A percentile compares a stretch with the other conserved stretches of the same genome.
These are phyloP conservation scores for Oreohelix idahoensis DNA, from an alignment of 1,140 invertebrate species.

Conservation along the genomic window DNA sequence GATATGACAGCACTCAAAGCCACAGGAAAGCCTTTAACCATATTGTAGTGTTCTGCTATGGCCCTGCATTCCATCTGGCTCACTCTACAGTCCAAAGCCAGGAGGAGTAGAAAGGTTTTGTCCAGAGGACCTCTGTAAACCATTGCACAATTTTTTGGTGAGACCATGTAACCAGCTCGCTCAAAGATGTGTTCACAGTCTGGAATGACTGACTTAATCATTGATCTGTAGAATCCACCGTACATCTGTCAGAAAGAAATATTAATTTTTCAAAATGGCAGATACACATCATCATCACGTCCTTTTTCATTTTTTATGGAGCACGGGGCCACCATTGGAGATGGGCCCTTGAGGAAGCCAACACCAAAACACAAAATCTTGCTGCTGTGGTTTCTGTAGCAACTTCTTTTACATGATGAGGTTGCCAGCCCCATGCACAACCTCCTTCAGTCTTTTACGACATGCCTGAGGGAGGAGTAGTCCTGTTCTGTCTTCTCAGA, in stretches of 20 bases:
- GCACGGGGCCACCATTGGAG: no score
- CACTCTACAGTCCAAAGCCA: conserved; percentile 45
- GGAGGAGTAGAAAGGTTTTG: not conserved
- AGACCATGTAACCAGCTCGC: conserved; percentile 36
- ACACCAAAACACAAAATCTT: no score
- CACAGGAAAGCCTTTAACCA: conserved; percentile 22
- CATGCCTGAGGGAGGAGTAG: no score
- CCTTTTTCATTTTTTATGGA: no score
- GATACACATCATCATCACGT: no score
- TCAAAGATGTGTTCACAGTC: conserved; percentile 36
- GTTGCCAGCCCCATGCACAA: no score
- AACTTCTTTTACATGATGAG: no score
- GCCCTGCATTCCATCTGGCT: not conserved
- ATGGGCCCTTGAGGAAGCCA: no score
- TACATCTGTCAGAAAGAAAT: conserved; percentile 37
- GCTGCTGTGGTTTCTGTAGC: no score
- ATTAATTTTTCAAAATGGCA: no score
- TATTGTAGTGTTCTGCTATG: conserved; percentile 34
- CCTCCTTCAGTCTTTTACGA: no score
- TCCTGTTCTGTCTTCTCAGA: no score
- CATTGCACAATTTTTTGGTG: not conserved
- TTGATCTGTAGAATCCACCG: conserved; percentile 43
- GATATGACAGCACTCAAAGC: not conserved
- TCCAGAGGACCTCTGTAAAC: not conserved
- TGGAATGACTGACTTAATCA: conserved; percentile 38